A percentile compares a stretch with the other conserved stretches of the same genome.
Evolutionary conservation across 2,797 vertebrate species (phyloP).

Genomic region (Poeciliopsis infans): DNA sequence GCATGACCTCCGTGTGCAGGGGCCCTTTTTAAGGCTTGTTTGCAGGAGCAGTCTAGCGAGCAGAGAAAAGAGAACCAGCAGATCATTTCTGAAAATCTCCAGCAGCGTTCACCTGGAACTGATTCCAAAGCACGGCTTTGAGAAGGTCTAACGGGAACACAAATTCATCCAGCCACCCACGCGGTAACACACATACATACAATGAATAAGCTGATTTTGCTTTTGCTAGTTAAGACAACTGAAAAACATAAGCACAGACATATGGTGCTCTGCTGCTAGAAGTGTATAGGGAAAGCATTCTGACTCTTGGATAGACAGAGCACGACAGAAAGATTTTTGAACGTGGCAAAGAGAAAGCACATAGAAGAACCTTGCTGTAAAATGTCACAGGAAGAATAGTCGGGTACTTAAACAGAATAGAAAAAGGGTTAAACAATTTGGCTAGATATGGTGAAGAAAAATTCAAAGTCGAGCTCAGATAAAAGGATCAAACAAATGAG

Average conservation of each 20-base stretch:
- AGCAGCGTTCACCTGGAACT: slow-evolving; percentile 76
- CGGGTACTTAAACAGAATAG: slow-evolving; percentile 21
- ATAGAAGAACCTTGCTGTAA: slow-evolving; percentile 19
- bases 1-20: slow-evolving; percentile 16
- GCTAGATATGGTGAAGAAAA: slow-evolving; percentile 16
- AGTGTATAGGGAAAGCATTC: slow-evolving; percentile 9
- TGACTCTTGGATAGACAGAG: background rate
- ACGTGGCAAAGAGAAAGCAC: slow-evolving; percentile 1
- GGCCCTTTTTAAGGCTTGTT: slow-evolving; percentile 14
- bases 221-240: slow-evolving; percentile 56
- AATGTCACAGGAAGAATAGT: slow-evolving; percentile 42
- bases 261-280: slow-evolving; percentile 41
- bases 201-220: slow-evolving; percentile 54
- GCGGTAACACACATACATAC: slow-evolving; percentile 24
- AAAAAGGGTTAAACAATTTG: slow-evolving; percentile 13
- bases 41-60: slow-evolving; percentile 24
- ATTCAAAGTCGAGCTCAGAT: slow-evolving; percentile 19
- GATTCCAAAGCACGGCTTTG: slow-evolving; percentile 62
- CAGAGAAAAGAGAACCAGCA: slow-evolving; percentile 41
- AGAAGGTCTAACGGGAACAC: slow-evolving; percentile 40
- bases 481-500: slow-evolving; percentile 23
- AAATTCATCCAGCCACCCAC: slow-evolving; percentile 39
- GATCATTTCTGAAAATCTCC: slow-evolving; percentile 66
- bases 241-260: slow-evolving; percentile 58
- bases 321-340: background rate